Conservation (phyloP, 2,888 invertebrate genomes). For the Willowsia nigromaculata region DNA sequence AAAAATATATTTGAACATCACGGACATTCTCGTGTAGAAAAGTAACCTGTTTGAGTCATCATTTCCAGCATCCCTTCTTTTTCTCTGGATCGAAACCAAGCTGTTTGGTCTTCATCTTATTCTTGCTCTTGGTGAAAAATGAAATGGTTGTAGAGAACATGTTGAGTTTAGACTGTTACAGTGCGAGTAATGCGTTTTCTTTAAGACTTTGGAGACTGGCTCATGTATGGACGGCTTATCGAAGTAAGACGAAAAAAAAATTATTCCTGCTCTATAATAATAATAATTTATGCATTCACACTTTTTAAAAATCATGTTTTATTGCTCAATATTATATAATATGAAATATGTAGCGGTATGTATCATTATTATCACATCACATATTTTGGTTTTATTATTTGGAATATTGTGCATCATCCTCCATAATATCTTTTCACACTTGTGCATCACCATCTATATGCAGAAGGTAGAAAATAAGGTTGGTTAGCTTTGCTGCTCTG, state of each 20-base stretch:
- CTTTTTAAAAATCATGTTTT: not conserved
- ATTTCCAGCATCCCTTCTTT: not conserved
- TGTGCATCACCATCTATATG: not conserved
- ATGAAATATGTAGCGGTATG: too few species aligned
- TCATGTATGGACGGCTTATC: constrained; percentile 79
- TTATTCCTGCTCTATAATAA: constrained; percentile 25
- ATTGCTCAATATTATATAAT: not conserved
- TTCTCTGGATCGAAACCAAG: not conserved
- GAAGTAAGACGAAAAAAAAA: constrained; percentile 76
- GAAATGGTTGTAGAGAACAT: constrained; percentile 79
- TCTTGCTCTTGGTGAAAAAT: constrained; percentile 72
- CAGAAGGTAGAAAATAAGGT: constrained; percentile 50
- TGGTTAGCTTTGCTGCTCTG: constrained; percentile 15
- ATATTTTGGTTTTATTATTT: constrained; percentile 18
- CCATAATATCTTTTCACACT: not conserved
- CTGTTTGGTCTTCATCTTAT: constrained; percentile 5
- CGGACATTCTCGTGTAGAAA: not conserved
- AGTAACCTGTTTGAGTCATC: constrained; percentile 69
- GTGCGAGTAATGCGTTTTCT: constrained; percentile 79
- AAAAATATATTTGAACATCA: not conserved
- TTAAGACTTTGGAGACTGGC: constrained; percentile 79
- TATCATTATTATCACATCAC: not conserved
- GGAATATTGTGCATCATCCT: not conserved
- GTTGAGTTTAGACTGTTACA: constrained; percentile 79
- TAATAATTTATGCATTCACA: not conserved